These are phyloP conservation scores for Cataglyphis altisquamis DNA, from an alignment of 2,888 invertebrate species.

Conservation along the genomic window DNA sequence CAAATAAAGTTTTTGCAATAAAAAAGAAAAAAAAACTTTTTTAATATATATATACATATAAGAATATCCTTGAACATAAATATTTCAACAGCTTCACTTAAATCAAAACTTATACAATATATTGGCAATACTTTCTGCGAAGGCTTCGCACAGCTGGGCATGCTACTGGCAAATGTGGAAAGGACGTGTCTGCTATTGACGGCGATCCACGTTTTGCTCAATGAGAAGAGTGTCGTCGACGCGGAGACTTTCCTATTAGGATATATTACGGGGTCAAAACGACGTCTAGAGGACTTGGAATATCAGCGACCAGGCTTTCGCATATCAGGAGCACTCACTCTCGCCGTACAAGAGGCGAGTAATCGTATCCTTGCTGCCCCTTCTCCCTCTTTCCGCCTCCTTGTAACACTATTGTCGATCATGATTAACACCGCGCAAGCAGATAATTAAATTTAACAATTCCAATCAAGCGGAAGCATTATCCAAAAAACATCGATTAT, in stretches of 20 bases:
- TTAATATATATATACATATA: neutral
- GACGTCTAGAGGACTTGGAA: constrained; percentile 92
- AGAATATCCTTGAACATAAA: neutral
- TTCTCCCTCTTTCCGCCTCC: too few relatives aligned
- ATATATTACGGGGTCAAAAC: constrained; percentile 94
- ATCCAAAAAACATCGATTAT: neutral
- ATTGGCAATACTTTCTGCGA: constrained; percentile 26
- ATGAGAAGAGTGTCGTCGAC: constrained; percentile 73
- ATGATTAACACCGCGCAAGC: constrained; percentile 62
- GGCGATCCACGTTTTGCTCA: constrained; percentile 77
- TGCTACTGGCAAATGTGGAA: constrained; percentile 79
- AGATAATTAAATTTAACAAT: constrained; percentile 60
- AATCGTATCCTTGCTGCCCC: constrained; percentile 19
- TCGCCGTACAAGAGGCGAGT: constrained; percentile 92
- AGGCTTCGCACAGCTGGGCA: constrained; percentile 73
- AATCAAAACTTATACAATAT: neutral
- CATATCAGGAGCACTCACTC: constrained; percentile 94
- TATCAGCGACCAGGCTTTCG: constrained; percentile 92
- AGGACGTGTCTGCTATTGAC: constrained; percentile 81
- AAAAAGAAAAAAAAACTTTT: neutral
- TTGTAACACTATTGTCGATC: constrained; percentile 28
- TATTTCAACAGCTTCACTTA: neutral
- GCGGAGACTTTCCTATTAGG: constrained; percentile 92
- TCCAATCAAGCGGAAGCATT: constrained; percentile 9
- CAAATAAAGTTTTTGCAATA: neutral